Conservation (phyloP, 2,113 vertebrate species). For the Stigmatopora nigra region DNA sequence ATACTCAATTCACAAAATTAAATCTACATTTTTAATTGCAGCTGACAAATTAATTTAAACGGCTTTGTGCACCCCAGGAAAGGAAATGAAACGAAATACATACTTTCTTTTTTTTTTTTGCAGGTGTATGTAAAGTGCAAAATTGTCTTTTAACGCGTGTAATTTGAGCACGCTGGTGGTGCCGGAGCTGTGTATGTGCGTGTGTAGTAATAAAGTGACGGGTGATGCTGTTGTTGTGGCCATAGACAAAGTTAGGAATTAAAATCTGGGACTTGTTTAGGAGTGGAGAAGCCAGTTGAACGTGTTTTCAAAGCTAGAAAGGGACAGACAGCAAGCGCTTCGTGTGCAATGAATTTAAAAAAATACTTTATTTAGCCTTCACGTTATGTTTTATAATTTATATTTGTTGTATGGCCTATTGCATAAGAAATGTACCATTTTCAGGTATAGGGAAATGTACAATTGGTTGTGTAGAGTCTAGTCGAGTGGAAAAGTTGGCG, state of each 20-base stretch:
- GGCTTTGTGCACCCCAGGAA: conserved; percentile 12
- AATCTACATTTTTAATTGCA: not conserved
- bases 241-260: conserved; percentile 64
- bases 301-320: conserved; percentile 70
- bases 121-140: not conserved
- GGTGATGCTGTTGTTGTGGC: conserved; percentile 54
- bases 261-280: conserved; percentile 65
- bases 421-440: not conserved
- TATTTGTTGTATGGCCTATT: not conserved
- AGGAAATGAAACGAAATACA: conserved; percentile 18
- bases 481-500: conserved; percentile 48
- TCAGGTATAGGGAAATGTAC: not conserved
- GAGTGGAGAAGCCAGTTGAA: conserved; percentile 82
- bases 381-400: not conserved
- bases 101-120: conserved; percentile 16
- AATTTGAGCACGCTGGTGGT: not conserved
- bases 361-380: conserved; percentile 20
- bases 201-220: conserved; percentile 19
- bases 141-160: not conserved
- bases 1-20: too few species aligned
- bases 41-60: not conserved
- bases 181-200: not conserved
- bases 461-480: conserved; percentile 19
- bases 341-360: conserved; percentile 8
- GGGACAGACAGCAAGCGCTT: not conserved